phyloP scores from a whole-genome alignment of 2,888 invertebrate genomes.

The Nudaria mundana region DNA sequence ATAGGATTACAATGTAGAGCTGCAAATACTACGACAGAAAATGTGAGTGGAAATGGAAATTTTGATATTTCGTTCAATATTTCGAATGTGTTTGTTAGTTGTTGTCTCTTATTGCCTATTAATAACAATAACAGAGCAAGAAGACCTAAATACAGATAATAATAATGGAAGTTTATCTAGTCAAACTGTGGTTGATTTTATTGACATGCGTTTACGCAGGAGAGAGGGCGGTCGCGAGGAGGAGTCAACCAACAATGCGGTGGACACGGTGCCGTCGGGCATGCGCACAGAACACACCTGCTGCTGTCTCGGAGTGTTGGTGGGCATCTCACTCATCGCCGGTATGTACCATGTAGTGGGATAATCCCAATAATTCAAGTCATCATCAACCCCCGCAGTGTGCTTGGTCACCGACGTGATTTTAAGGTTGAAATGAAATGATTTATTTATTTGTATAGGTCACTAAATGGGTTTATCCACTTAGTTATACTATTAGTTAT shows the following conservation, averaged over 20 bases:
- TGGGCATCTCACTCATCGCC: conserved; percentile 79
- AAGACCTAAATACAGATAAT: background rate
- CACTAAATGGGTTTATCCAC: too few species aligned
- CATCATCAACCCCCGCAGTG: too few species aligned
- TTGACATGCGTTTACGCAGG: conserved; percentile 43
- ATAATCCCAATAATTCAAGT: too few species aligned
- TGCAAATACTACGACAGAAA: conserved; percentile 68
- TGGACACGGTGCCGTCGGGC: conserved; percentile 50
- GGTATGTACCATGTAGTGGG: conserved; percentile 40
- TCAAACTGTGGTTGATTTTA: background rate
- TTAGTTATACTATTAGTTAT: too few species aligned
- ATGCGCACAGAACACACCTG: conserved; percentile 74
- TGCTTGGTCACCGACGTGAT: too few species aligned
- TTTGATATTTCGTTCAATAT: conserved; percentile 21
- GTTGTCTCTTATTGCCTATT: conserved; percentile 8
- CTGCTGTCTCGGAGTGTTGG: conserved; percentile 77
- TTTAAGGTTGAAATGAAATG: too few species aligned
- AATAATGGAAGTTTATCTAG: background rate
- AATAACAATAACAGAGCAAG: background rate
- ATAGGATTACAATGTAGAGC: conserved; percentile 70
- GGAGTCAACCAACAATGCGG: conserved; percentile 69
- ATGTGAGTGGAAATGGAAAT: conserved; percentile 71
- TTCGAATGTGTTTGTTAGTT: conserved; percentile 22
- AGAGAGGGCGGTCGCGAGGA: conserved; percentile 77
- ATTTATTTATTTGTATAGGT: too few species aligned